These are phyloP conservation scores for Marmota flaviventris DNA, from an alignment of 2,113 vertebrate genomes.

Conservation along the genomic window DNA sequence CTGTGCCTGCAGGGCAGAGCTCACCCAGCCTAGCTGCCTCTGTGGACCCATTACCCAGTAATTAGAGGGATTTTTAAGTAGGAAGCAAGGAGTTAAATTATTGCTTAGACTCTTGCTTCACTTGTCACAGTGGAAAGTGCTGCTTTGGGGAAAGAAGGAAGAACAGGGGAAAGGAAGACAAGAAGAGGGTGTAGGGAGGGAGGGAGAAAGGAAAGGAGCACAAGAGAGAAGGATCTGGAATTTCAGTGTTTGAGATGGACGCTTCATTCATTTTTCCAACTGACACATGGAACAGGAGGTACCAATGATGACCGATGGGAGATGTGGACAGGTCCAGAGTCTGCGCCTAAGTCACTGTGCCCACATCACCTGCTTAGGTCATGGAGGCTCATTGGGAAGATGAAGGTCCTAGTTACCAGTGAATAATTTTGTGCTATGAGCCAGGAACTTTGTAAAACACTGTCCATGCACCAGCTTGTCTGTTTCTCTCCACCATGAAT, in stretches of 20 bases:
- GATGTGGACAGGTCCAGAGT: background rate
- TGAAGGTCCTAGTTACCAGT: background rate
- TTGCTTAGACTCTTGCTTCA: slow-evolving; percentile 93
- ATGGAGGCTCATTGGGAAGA: background rate
- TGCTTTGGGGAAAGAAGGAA: slow-evolving; percentile 81
- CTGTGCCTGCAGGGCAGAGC: slow-evolving; percentile 90
- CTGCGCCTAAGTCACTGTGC: background rate
- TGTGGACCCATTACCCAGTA: slow-evolving; percentile 96
- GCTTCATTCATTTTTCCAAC: background rate
- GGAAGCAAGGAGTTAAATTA: slow-evolving; percentile 99
- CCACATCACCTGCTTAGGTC: background rate
- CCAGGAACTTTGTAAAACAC: background rate
- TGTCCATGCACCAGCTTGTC: background rate
- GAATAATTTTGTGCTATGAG: background rate
- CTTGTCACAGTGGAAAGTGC: slow-evolving; percentile 92
- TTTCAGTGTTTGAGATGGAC: background rate
- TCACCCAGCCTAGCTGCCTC: slow-evolving; percentile 92
- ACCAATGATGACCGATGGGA: background rate
- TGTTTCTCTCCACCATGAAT: rapidly evolving
- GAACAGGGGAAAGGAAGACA: slow-evolving; percentile 52
- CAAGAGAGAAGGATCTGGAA: slow-evolving; percentile 13
- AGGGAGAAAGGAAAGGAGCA: slow-evolving; percentile 8
- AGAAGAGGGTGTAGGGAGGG: slow-evolving; percentile 24
- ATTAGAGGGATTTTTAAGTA: slow-evolving; percentile 96
- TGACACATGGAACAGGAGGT: background rate